phyloP scores from a whole-genome alignment of 2,113 vertebrate genomes.

The Donacobius atricapilla region DNA sequence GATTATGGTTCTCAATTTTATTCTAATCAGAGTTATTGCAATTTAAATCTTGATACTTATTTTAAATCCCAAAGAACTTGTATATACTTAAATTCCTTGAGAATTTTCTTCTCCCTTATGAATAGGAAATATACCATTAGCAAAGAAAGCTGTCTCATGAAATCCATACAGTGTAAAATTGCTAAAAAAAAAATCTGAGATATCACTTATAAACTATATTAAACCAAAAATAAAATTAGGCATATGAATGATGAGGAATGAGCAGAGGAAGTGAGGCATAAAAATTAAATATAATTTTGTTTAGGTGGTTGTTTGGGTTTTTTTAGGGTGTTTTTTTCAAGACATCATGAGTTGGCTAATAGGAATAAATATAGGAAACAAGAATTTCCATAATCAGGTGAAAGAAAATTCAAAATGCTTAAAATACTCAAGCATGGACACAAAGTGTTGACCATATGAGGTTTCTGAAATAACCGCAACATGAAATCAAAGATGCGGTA shows the following conservation, averaged over 20 bases:
- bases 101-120: neutral
- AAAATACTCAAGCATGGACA: neutral
- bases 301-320: accelerated
- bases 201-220: neutral
- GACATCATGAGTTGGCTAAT: neutral
- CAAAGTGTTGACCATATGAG: neutral
- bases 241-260: neutral
- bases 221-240: neutral
- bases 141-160: neutral
- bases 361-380: neutral
- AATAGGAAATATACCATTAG: neutral
- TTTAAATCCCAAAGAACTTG: neutral
- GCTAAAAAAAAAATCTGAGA: neutral
- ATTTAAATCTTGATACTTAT: neutral
- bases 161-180: neutral
- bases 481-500: neutral
- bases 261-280: neutral
- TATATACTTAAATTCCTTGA: neutral
- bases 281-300: neutral
- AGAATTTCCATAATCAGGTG: neutral
- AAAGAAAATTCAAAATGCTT: neutral
- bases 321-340: neutral
- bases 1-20: neutral
- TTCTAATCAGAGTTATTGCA: neutral
- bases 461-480: neutral